Conservation (phyloP, 2,888 invertebrate species). For the Odiellus spinosus region DNA sequence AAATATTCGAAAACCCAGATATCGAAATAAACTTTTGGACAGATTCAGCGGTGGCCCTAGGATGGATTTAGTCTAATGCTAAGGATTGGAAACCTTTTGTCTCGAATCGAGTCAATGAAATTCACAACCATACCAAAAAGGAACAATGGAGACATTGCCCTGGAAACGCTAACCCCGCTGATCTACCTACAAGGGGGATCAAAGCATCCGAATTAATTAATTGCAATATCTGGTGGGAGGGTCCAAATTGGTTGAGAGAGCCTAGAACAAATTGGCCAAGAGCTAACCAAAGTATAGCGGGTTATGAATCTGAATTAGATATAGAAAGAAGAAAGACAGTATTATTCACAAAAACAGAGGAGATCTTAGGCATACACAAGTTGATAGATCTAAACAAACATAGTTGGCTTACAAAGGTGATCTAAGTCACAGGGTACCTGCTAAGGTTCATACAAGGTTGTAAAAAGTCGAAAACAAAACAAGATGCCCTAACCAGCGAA, state of each 20-base stretch:
- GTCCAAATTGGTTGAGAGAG: conserved; percentile 18
- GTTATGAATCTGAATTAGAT: no score
- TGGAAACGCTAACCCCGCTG: conserved; percentile 23
- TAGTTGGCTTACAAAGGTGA: no score
- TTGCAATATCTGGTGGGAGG: conserved; percentile 19
- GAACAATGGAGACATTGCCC: conserved; percentile 20
- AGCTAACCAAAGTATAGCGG: background rate
- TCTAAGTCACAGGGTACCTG: no score
- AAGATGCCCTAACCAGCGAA: no score
- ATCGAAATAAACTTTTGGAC: conserved; percentile 11
- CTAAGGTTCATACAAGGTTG: no score
- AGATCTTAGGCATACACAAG: no score
- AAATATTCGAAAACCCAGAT: background rate
- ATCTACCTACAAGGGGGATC: conserved; percentile 21
- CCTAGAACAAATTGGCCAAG: background rate
- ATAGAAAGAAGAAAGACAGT: no score
- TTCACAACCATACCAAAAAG: conserved; percentile 9
- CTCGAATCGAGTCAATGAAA: conserved; percentile 20
- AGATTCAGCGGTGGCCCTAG: conserved; percentile 18
- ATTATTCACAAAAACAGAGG: no score
- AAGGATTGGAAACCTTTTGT: conserved; percentile 20
- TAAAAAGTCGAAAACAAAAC: no score
- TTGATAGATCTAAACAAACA: no score
- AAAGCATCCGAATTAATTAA: conserved; percentile 6
- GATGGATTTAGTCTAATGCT: conserved; percentile 17